A percentile compares a stretch with the other conserved stretches of the same genome.
phyloP scores from a whole-genome alignment of 92 coral and sea anemone genomes.

The Zoanthus gigantus region DNA sequence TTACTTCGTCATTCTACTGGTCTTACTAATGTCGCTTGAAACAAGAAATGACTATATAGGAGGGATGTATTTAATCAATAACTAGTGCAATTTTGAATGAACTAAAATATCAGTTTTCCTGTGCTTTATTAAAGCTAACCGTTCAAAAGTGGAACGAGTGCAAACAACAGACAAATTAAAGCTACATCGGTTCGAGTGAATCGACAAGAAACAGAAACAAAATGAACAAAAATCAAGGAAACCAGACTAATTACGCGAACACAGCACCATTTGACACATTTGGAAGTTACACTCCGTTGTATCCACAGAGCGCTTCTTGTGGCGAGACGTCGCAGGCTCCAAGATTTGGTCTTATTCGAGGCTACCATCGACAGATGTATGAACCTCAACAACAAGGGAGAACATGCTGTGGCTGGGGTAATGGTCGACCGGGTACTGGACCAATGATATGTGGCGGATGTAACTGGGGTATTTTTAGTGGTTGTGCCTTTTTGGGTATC shows the following conservation, averaged over 20 bases:
- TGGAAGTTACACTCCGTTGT: conserved; percentile 17
- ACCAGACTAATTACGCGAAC: not conserved
- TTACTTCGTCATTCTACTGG: not conserved
- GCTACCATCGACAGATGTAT: conserved; percentile 95
- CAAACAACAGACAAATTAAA: not conserved
- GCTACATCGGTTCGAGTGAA: not conserved
- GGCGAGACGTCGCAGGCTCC: conserved; percentile 53
- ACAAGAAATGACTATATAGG: not conserved
- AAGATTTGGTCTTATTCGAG: conserved; percentile 93
- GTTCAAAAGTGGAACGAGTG: conserved; percentile 1
- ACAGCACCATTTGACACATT: conserved; percentile 13
- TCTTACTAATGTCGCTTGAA: not conserved
- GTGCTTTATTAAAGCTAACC: not conserved
- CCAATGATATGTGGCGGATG: conserved; percentile 35
- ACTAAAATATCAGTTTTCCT: not conserved
- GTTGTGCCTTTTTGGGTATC: conserved; percentile 72
- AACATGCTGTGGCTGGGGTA: conserved; percentile 76
- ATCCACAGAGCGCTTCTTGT: conserved; percentile 16
- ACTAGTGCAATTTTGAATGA: not conserved
- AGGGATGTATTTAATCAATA: not conserved
- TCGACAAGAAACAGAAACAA: not conserved
- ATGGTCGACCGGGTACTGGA: conserved; percentile 40
- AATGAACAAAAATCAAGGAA: not conserved
- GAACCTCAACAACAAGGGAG: conserved; percentile 60
- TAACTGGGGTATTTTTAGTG: conserved; percentile 84